Percentiles rank a stretch among this genome's conserved stretches.
phyloP scores from a whole-genome alignment of 2,888 invertebrate species.

The Melanophora roralis region DNA sequence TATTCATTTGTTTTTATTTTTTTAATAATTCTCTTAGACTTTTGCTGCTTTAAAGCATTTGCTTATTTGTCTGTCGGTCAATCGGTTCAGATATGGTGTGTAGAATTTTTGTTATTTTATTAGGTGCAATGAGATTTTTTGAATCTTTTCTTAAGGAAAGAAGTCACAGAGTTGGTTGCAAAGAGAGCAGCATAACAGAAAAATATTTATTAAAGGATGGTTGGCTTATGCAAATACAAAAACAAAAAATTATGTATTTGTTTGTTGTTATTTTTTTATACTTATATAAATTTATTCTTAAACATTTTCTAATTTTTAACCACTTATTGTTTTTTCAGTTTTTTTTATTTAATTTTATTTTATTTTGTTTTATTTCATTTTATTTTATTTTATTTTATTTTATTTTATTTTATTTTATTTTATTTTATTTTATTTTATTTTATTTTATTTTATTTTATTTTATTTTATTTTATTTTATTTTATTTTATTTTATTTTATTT shows the following conservation, averaged over 20 bases:
- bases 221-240: not conserved
- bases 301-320: no score
- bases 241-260: not conserved
- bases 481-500: no score
- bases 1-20: conserved; percentile 29
- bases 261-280: no score
- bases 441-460: no score
- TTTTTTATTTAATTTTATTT: no score
- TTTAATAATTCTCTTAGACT: not conserved
- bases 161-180: not conserved
- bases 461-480: no score
- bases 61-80: conserved; percentile 30
- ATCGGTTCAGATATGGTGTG: conserved; percentile 7
- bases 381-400: no score
- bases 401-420: no score
- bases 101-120: conserved; percentile 30
- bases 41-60: conserved; percentile 40
- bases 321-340: no score
- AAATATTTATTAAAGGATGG: not conserved
- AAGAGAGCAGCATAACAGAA: not conserved
- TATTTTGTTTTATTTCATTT: no score
- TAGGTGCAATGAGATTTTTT: not conserved
- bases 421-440: no score
- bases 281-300: no score
- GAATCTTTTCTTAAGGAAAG: not conserved